Evolutionary conservation across 2,797 vertebrate genomes (phyloP).

Genomic region (Artibeus lituratus): DNA sequence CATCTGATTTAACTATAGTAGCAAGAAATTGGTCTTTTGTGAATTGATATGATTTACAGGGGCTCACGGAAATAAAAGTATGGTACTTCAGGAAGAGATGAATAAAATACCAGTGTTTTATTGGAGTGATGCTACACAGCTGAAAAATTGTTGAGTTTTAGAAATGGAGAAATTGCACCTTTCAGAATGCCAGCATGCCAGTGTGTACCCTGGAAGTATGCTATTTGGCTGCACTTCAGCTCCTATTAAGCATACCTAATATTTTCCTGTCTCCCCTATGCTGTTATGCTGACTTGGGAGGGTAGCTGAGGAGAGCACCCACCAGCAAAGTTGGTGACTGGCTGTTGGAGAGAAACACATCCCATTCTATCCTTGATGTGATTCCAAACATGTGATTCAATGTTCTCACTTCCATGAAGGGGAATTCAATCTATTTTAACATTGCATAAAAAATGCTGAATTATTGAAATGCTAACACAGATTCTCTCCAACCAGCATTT

Average conservation of each 20-base stretch:
- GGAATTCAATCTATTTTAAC: conserved; percentile 40
- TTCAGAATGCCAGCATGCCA: neutral
- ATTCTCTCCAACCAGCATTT: neutral
- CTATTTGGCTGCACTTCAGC: conserved; percentile 44
- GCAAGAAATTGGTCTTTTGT: conserved; percentile 62
- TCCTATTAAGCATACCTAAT: conserved; percentile 33
- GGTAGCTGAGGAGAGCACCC: neutral
- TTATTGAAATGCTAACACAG: conserved; percentile 25
- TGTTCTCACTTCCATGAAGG: neutral
- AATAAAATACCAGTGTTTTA: conserved; percentile 74
- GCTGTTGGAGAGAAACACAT: neutral
- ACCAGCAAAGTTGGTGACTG: neutral
- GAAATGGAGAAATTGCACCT: conserved; percentile 72
- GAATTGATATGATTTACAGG: conserved; percentile 70
- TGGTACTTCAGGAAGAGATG: conserved; percentile 63
- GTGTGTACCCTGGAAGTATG: neutral
- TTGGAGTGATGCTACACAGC: conserved; percentile 45
- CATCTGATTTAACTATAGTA: conserved; percentile 63
- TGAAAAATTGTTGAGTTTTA: conserved; percentile 66
- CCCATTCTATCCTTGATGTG: neutral
- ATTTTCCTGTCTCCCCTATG: conserved; percentile 31
- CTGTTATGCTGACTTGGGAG: neutral
- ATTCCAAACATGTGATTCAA: neutral
- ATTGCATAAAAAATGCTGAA: conserved; percentile 12
- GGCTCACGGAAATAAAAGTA: conserved; percentile 62